Evolutionary conservation across 2,888 invertebrate species (phyloP), one percentile per base, ranked within the genome.

Genomic region (Drosophila pegasa): DNA sequence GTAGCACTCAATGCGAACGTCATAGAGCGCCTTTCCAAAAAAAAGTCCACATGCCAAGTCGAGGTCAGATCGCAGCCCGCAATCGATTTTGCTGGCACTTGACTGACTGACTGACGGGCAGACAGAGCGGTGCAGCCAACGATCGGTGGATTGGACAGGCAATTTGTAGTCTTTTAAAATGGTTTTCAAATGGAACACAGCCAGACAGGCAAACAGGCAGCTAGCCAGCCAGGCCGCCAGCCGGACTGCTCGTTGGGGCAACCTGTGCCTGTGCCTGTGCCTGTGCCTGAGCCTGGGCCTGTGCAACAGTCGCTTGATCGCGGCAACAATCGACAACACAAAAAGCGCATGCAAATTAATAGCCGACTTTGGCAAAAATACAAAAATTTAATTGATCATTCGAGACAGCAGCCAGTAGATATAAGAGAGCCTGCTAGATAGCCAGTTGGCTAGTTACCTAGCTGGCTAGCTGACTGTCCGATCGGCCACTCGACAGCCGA

Each of bases 111-210:
- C 75, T 50, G 73, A 61, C 72, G 16, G 75, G 55, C 70, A 18
- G 84, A 22, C 64, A n/a, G 55, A 14, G 51, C 18, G 33, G 37
- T 45, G 37, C 50, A 37, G 57, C 37, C 33, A 63, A 38, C 51
- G 75, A 75, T 75, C 66, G 58, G 72, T 75, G 68, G 63, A 68
- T 72, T 83, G 78, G 88, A 79, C 89, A 85, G 89, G 85, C 85
- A 85, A 88, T 87, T 85, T 85, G 89, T 85, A 84, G 85, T 77
- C 85, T 87, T 83, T 88, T 79, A 81, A 85, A 87, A 87, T 77
- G 70, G 68, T 69, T 86, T 78, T 41, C 71, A 88, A 87, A 83
- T 81, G 73, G 64, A 74, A 66, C 65, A 76, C 54, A 50, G 50
- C 56, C 65, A 18, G 55, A 45, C 55, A 48, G 33, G 18, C 47